phyloP scores from a whole-genome alignment of 2,797 vertebrate species.

The Peromyscus nudipes region DNA sequence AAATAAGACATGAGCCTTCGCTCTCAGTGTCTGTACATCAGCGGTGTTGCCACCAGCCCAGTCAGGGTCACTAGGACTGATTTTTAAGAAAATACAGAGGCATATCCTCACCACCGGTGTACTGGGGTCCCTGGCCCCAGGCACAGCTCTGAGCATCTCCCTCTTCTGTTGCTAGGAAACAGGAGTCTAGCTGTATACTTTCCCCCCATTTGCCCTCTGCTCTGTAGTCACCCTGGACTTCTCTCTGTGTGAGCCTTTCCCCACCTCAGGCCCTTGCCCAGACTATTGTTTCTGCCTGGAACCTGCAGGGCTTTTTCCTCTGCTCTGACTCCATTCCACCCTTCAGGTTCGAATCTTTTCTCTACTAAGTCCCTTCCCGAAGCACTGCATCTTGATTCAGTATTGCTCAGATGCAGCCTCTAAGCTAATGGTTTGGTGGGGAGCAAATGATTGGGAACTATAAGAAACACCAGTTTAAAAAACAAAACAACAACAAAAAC shows the following conservation, averaged over 20 bases:
- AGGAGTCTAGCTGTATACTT: not conserved
- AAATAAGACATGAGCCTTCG: constrained; percentile 90
- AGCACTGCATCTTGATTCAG: not conserved
- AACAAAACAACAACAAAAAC: not conserved
- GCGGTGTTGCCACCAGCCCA: constrained; percentile 66
- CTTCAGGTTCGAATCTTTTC: not conserved
- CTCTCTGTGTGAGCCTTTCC: not conserved
- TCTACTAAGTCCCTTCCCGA: not conserved
- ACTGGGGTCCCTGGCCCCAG: not conserved
- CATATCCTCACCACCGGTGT: not conserved
- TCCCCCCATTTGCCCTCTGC: not conserved
- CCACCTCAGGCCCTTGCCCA: not conserved
- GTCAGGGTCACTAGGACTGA: not conserved
- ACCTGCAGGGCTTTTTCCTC: not conserved
- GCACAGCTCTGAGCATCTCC: not conserved
- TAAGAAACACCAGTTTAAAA: not conserved
- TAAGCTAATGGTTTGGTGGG: not conserved
- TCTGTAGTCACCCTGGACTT: not conserved
- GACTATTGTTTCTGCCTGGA: not conserved
- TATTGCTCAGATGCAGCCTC: not conserved
- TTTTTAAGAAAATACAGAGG: constrained; percentile 66
- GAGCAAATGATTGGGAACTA: not conserved
- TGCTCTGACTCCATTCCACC: not conserved
- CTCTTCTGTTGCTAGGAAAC: not conserved
- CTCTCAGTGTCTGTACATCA: constrained; percentile 80